phyloP scores from a whole-genome alignment of 2,113 vertebrate genomes.

The Urocolius indicus region DNA sequence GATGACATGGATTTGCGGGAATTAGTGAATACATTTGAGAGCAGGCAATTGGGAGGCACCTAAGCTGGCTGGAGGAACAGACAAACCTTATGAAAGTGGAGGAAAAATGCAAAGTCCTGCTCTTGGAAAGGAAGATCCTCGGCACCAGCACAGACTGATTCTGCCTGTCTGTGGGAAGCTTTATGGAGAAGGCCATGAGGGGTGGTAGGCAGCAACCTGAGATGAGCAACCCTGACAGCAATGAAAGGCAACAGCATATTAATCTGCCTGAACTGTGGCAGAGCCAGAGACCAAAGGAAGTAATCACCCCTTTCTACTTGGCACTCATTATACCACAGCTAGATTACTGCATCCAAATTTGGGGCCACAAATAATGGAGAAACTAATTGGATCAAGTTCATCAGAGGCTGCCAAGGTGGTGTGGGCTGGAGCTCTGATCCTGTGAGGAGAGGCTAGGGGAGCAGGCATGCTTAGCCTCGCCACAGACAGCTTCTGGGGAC shows the following conservation, averaged over 20 bases:
- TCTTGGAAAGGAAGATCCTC: not conserved
- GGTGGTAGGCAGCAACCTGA: not conserved
- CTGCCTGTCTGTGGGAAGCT: not conserved
- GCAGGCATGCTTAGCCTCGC: not conserved
- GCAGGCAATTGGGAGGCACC: not conserved
- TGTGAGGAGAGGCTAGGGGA: not conserved
- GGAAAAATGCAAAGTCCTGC: not conserved
- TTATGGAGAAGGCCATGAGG: not conserved
- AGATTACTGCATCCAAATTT: not conserved
- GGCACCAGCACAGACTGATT: not conserved
- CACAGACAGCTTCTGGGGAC: not conserved
- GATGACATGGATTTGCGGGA: not conserved
- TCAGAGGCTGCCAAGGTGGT: not conserved
- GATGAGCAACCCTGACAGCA: not conserved
- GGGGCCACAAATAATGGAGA: not conserved
- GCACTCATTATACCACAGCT: not conserved
- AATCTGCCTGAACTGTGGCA: not conserved
- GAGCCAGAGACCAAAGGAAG: not conserved
- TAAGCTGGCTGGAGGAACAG: not conserved
- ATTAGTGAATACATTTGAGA: not conserved
- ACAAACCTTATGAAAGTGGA: not conserved
- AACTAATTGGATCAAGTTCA: not conserved
- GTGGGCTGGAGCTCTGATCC: not conserved
- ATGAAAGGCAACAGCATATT: fast-evolving
- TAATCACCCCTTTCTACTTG: not conserved